Base-by-base conservation (phyloP, 2,113 vertebrate species). In the Paracanthobrama guichenoti region DNA sequence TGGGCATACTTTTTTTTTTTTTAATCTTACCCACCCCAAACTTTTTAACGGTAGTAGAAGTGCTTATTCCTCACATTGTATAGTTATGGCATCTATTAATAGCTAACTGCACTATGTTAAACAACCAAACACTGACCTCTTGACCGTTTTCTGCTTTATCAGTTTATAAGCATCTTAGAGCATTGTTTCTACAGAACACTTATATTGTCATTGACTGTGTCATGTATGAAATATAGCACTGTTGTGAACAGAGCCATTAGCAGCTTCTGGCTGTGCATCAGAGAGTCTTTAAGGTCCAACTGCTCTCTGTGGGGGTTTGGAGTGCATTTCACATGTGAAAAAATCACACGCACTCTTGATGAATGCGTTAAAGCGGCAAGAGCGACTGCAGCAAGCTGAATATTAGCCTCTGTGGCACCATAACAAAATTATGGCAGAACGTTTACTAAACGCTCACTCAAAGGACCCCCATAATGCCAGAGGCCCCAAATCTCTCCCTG, bases 391-490 rank as follows among this genome's bases (percentile, higher is more conserved):
- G 39, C 35, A 92, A 95, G 92, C 93, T 95, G 92, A 94, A 94
- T 93, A 93, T 95, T 95, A 94, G 94, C 91, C 91, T 95, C 91
- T 91, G 87, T 92, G 92, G 93, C 94, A 94, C 94, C 94, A 94
- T 94, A 93, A 88, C 67, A 60, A 66, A 42, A 86, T 91, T 95
- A 93, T 94, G 93, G 93, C 92, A 91, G 92, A 94, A 93, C 94
- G 92, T 93, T 93, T 94, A 67, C 73, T 71, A 55, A 94, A 94
- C 92, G 92, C 92, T 93, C 93, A 93, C 93, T 95, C 95, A 95
- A 94, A 95, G 94, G 94, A 94, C 91, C 93, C 92, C 91, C 93
- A 92, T 94, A 95, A 95, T 95, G 95, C 94, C 94, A 95, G 94
- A 93, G 94, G 95, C 95, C 93, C 91, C 88, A 91, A 85, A 88